These are phyloP conservation scores for Chiroxiphia lanceolata DNA, from an alignment of 2,797 vertebrate species.

Conservation along the genomic window DNA sequence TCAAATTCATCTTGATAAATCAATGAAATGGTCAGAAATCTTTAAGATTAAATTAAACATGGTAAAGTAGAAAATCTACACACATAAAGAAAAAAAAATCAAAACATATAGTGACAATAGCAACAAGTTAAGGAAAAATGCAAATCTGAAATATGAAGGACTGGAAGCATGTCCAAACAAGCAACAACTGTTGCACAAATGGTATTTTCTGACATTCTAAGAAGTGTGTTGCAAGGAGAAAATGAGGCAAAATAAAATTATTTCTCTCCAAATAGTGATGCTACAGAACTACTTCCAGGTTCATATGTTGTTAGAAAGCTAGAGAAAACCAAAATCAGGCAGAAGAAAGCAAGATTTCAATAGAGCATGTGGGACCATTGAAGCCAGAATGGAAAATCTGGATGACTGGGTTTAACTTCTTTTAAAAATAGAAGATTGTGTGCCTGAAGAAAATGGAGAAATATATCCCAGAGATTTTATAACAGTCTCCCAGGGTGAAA, in stretches of 20 bases:
- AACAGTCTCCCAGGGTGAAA: neutral
- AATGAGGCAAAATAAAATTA: neutral
- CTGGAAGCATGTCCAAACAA: neutral
- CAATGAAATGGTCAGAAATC: neutral
- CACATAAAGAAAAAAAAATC: neutral
- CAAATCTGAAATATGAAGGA: neutral
- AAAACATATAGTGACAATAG: neutral
- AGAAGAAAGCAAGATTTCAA: neutral
- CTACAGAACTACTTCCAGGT: neutral
- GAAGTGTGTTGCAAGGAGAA: neutral
- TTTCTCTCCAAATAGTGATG: neutral
- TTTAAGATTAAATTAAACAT: neutral
- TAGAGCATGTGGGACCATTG: neutral
- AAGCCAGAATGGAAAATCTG: neutral
- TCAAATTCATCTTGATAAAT: slow-evolving; percentile 14
- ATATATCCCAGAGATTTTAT: neutral
- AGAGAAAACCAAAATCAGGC: neutral
- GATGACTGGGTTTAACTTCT: neutral
- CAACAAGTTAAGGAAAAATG: neutral
- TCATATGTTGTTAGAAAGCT: neutral
- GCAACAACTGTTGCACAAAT: neutral
- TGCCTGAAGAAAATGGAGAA: neutral
- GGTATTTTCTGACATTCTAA: neutral
- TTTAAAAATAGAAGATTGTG: neutral
- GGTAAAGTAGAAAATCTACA: neutral